Conservation (phyloP, 1,140 invertebrate species). For the Tetraneura akinire region DNA sequence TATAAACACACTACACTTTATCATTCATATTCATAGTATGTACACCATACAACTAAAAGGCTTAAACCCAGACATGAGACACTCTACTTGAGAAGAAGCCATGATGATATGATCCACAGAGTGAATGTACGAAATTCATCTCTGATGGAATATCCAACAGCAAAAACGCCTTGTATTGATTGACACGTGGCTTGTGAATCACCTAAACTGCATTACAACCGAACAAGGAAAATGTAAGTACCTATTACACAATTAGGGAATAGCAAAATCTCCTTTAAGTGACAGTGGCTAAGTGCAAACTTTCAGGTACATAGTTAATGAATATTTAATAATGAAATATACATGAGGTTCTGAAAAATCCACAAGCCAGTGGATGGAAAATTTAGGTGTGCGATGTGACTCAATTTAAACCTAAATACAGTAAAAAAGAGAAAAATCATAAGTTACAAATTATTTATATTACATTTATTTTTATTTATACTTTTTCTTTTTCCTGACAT, state of each 20-base stretch:
- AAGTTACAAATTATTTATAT: too few species aligned
- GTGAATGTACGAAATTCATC: background rate
- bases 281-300: background rate
- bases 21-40: too few species aligned
- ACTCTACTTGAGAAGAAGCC: background rate
- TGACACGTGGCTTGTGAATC: conserved; percentile 18
- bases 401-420: too few species aligned
- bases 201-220: too few species aligned
- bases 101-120: background rate
- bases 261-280: conserved; percentile 9
- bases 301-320: conserved; percentile 6
- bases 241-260: conserved; percentile 22
- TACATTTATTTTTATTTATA: too few species aligned
- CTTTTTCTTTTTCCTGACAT: too few species aligned
- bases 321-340: conserved; percentile 15
- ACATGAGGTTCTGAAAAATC: conserved; percentile 15
- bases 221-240: conserved; percentile 22
- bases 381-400: too few species aligned
- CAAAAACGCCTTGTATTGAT: conserved; percentile 12
- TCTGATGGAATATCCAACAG: background rate
- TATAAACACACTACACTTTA: too few species aligned
- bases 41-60: conserved; percentile 4
- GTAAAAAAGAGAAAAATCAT: too few species aligned
- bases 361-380: background rate
- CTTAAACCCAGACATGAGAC: conserved; percentile 4